Evolutionary conservation across 1,140 invertebrate genomes (phyloP).

Genomic region (Octopus sinensis): DNA sequence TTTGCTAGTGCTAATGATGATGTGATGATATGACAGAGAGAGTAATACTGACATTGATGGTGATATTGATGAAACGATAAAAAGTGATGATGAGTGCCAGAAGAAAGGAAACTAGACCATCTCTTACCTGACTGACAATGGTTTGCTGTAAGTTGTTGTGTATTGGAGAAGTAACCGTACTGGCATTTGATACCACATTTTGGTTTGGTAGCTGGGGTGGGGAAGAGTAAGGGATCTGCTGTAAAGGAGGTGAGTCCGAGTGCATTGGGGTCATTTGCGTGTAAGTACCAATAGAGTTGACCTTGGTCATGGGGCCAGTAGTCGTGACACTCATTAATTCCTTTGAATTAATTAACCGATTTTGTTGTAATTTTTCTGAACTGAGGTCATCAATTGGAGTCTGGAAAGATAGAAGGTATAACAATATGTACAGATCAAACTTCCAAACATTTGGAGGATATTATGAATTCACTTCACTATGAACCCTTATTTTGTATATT

Average conservation of each 20-base stretch:
- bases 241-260: not conserved
- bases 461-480: too few relatives aligned
- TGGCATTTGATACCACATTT: not conserved
- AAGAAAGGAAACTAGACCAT: too few relatives aligned
- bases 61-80: too few relatives aligned
- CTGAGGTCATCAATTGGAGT: not conserved
- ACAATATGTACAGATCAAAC: too few relatives aligned
- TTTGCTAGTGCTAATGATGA: too few relatives aligned
- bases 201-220: not conserved
- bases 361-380: not conserved
- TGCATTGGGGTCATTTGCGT: not conserved
- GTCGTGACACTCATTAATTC: not conserved
- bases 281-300: not conserved
- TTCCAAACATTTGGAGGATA: too few relatives aligned
- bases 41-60: too few relatives aligned
- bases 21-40: too few relatives aligned
- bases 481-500: too few relatives aligned
- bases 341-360: not conserved
- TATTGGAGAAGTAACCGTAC: not conserved
- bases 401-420: not conserved
- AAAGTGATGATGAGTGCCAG: too few relatives aligned
- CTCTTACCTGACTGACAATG: conserved; percentile 1
- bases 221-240: not conserved
- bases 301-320: not conserved
- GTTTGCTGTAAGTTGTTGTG: conserved; percentile 11